These are phyloP conservation scores for Drosophila hydei DNA, from an alignment of 1,140 invertebrate genomes.

Conservation along the genomic window DNA sequence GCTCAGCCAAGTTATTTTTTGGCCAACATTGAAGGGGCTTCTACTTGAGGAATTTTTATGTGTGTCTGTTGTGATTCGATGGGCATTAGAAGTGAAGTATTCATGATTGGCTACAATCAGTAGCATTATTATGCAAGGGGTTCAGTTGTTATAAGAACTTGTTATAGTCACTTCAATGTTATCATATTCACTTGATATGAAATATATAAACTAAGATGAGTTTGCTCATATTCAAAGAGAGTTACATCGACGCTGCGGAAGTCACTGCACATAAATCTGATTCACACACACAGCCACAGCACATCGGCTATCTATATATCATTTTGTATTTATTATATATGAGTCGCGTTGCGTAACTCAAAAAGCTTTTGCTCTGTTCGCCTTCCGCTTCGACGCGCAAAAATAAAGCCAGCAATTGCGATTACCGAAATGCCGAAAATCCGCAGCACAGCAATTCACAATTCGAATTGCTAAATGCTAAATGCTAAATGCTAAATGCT, in stretches of 20 bases:
- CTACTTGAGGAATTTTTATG: too few species aligned
- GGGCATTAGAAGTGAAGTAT: too few species aligned
- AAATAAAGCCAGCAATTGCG: constrained; percentile 50
- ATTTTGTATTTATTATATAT: background rate
- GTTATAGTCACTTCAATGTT: too few species aligned
- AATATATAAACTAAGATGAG: too few species aligned
- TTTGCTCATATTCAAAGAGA: too few species aligned
- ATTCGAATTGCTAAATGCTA: constrained; percentile 5
- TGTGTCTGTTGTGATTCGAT: too few species aligned
- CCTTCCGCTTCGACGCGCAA: constrained; percentile 58
- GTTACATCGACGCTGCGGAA: constrained; percentile 27
- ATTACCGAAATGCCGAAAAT: constrained; percentile 30
- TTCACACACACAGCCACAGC: constrained; percentile 16
- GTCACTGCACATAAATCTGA: constrained; percentile 48
- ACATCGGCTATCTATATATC: background rate
- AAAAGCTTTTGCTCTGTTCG: constrained; percentile 15
- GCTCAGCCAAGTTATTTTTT: constrained; percentile 17
- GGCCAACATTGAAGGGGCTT: background rate
- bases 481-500: constrained; percentile 21
- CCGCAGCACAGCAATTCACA: constrained; percentile 5
- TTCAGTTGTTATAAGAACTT: too few species aligned
- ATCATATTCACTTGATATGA: too few species aligned
- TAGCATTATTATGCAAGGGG: background rate
- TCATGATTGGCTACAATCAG: too few species aligned
- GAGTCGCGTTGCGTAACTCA: background rate